Evolutionary conservation across 2,888 invertebrate species (phyloP).

Genomic region (Brachyopa scutellaris): DNA sequence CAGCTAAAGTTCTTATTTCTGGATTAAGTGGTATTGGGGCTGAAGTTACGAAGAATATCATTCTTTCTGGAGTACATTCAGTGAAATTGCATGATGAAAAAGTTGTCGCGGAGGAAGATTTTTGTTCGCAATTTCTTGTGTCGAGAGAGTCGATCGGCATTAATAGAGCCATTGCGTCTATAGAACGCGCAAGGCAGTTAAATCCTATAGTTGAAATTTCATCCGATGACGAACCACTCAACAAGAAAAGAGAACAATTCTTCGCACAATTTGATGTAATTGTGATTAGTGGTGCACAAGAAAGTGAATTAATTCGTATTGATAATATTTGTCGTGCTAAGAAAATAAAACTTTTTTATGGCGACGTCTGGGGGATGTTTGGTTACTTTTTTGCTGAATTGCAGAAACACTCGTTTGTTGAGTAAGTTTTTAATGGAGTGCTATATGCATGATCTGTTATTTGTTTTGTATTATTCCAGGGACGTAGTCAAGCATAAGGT

Average conservation of each 20-base stretch:
- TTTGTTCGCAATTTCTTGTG: constrained; percentile 92
- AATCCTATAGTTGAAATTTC: constrained; percentile 96
- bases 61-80: constrained; percentile 95
- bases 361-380: constrained; percentile 96
- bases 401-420: constrained; percentile 90
- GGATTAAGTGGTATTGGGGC: constrained; percentile 95
- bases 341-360: constrained; percentile 92
- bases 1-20: constrained; percentile 92
- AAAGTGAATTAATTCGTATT: constrained; percentile 88
- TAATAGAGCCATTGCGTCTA: constrained; percentile 93
- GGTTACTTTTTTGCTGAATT: constrained; percentile 96
- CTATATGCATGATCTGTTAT: not conserved
- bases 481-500: constrained; percentile 83
- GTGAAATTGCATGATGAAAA: constrained; percentile 92
- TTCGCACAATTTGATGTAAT: constrained; percentile 92
- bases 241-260: constrained; percentile 87
- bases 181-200: constrained; percentile 89
- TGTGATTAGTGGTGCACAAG: constrained; percentile 89
- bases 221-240: constrained; percentile 85
- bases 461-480: constrained; percentile 77
- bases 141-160: constrained; percentile 88
- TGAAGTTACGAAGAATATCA: constrained; percentile 97
- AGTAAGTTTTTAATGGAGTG: constrained; percentile 86
- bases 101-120: constrained; percentile 87
- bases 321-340: constrained; percentile 89